Percentiles rank a stretch among this genome's conserved stretches.
Conservation (phyloP, 2,797 vertebrate species). For the Cynopterus sphinx region DNA sequence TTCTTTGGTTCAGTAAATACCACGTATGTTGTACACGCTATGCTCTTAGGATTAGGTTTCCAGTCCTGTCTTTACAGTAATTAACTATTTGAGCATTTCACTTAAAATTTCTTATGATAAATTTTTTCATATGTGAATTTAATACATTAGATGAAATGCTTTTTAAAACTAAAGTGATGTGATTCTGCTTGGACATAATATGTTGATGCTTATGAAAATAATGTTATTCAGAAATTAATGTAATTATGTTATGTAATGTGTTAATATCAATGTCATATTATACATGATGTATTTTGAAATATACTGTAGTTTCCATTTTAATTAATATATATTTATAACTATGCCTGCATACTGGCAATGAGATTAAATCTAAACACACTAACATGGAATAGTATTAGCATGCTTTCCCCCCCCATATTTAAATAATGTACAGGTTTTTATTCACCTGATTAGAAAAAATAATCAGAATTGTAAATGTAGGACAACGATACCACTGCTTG, state of each 20-base stretch:
- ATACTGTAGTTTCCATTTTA: neutral
- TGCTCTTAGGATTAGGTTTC: neutral
- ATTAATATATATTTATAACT: neutral
- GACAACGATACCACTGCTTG: neutral
- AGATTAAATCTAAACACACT: neutral
- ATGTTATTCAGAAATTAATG: neutral
- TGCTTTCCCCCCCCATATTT: neutral
- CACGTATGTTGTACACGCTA: too few relatives aligned
- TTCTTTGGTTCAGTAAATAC: neutral
- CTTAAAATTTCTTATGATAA: neutral
- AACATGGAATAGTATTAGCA: neutral
- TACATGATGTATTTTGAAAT: neutral
- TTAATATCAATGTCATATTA: neutral
- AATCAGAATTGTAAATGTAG: neutral
- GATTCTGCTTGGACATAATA: neutral
- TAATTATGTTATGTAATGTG: neutral
- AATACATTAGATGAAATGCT: neutral
- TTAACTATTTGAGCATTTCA: neutral
- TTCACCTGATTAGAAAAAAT: neutral
- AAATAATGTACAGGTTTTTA: neutral
- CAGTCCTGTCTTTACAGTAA: neutral
- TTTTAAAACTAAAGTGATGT: neutral
- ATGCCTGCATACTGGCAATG: neutral
- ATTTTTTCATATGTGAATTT: neutral
- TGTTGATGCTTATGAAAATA: neutral